Evolutionary conservation across 2,113 vertebrate species (phyloP), one percentile per base, ranked within the genome.

Genomic region (Etheostoma spectabile): DNA sequence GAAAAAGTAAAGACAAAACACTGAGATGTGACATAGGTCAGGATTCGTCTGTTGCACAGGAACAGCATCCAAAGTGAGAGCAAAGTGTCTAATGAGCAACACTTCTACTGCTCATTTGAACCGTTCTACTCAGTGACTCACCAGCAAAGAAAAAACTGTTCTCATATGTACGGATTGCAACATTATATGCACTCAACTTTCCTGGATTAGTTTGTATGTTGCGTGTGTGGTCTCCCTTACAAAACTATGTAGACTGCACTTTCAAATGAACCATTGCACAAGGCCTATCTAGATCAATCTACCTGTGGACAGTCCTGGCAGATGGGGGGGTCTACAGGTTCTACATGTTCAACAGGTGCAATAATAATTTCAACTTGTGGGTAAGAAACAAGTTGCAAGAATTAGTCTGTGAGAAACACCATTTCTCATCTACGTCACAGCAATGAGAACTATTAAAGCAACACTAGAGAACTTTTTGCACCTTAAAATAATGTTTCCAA

Each of bases 11-110:
- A 56, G 51, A 61, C 75, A 55, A 74, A 84, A 86, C 70, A 65
- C 38, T 0, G 30, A 74, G 69, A 67, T 6, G 16, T 81, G 83
- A 88, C 63, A 79, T 79, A 46, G 84, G 87, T 88, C 84, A 75
- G 38, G 56, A 60, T 87, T 77, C 70, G 64, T 80, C 72, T 87
- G 66, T 52, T 70, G 61, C 46, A 74, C 56, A 55, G 55, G 15
- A 74, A 33, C 59, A 59, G 55, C 35, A 14, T 68, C 56, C 46
- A 42, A 13, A 70, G 62, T 57, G 6, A 74, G 65, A 66, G 56
- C 33, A 83, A 74, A 71, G 53, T 52, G 57, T 80, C 61, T 74
- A 83, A 87, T 63, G 68, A 78, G 38, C 2, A 3, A 13, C 12
- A 3, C 6, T 38, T 46, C 13, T 33, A 56, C 35, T 70, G 71